These are phyloP conservation scores for Phoenoteleia sp. DNA, from an alignment of 2,888 invertebrate genomes.

Conservation along the genomic window DNA sequence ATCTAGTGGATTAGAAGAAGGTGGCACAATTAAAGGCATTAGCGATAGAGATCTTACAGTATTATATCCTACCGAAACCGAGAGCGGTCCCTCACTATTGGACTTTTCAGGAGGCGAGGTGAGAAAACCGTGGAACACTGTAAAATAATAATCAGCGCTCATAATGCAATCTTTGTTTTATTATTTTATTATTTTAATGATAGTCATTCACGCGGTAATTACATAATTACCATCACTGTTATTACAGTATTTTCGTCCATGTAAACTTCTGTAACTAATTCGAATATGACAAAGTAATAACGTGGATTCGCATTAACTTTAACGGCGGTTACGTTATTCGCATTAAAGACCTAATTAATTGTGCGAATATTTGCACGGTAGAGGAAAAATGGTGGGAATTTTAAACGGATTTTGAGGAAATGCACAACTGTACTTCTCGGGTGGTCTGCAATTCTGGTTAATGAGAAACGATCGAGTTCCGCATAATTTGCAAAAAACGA, in stretches of 20 bases:
- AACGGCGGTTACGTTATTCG: neutral
- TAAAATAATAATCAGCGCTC: neutral
- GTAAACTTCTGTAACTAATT: neutral
- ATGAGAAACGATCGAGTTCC: too few relatives aligned
- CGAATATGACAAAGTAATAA: neutral
- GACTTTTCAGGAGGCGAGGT: slow-evolving; percentile 87
- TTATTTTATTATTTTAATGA: slow-evolving; percentile 5
- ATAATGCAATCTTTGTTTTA: neutral
- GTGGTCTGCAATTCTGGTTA: too few relatives aligned
- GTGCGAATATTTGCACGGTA: too few relatives aligned
- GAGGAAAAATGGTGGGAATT: too few relatives aligned
- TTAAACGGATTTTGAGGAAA: too few relatives aligned
- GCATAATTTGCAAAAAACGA: too few relatives aligned
- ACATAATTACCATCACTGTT: neutral
- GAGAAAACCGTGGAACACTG: slow-evolving; percentile 48
- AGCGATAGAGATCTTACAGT: slow-evolving; percentile 80
- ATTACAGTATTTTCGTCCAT: neutral
- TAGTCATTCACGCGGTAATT: neutral
- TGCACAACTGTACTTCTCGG: too few relatives aligned
- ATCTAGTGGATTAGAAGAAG: slow-evolving; percentile 88
- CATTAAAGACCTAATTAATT: neutral
- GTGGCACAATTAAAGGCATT: slow-evolving; percentile 86
- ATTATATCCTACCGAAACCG: slow-evolving; percentile 86
- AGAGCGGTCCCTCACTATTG: slow-evolving; percentile 87
- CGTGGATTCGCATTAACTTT: neutral